Evolutionary conservation across 2,888 invertebrate species (phyloP).

Genomic region (Tolmerus cingulatus): DNA sequence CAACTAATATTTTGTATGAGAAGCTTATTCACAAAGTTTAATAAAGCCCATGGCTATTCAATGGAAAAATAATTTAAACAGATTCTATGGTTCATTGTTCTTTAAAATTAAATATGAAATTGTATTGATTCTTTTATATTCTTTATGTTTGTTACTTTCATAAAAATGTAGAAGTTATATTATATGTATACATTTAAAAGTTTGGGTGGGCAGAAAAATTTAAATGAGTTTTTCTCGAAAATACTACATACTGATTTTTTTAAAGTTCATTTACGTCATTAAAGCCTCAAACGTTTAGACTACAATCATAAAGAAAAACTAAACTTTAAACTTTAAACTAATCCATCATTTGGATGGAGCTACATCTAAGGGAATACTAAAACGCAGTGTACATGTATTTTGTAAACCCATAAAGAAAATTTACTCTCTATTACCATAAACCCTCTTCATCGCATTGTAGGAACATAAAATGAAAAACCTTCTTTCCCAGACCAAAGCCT

Average conservation of each 20-base stretch:
- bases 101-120: background rate
- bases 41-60: background rate
- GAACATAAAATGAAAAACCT: background rate
- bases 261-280: too few species aligned
- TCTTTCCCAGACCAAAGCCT: background rate
- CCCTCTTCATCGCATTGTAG: background rate
- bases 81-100: background rate
- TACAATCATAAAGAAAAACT: too few species aligned
- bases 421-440: background rate
- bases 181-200: too few species aligned
- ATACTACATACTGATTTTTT: too few species aligned
- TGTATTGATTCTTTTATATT: too few species aligned
- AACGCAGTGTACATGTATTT: background rate
- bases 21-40: background rate
- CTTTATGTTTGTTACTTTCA: too few species aligned
- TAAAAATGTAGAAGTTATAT: too few species aligned
- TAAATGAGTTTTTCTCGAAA: too few species aligned
- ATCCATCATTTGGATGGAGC: background rate
- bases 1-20: background rate
- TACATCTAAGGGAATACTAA: background rate
- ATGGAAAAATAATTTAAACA: background rate
- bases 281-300: too few species aligned
- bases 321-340: background rate
- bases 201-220: too few species aligned
- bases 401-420: background rate